Conservation (phyloP, 2,113 vertebrate species). For the Riparia riparia region DNA sequence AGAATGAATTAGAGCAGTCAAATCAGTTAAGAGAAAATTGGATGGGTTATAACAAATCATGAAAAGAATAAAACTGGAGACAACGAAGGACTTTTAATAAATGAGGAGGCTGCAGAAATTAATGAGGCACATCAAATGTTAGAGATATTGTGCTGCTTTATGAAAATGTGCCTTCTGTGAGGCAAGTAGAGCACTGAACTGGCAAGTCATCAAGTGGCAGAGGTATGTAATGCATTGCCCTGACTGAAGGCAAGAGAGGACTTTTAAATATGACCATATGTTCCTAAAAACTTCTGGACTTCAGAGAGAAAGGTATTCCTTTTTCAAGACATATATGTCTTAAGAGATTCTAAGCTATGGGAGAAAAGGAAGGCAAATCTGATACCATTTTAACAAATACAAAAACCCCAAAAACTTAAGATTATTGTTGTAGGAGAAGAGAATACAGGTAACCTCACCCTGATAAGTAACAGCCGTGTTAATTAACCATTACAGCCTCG, state of each 20-base stretch:
- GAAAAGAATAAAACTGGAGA: slow-evolving; percentile 18
- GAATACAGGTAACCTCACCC: neutral
- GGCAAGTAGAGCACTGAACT: neutral
- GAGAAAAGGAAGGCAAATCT: neutral
- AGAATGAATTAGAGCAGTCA: slow-evolving; percentile 25
- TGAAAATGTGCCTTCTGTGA: neutral
- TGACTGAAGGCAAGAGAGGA: neutral
- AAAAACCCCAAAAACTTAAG: neutral
- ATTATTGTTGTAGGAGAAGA: neutral
- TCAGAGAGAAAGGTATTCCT: neutral
- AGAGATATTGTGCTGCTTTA: slow-evolving; percentile 11
- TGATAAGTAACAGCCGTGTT: neutral
- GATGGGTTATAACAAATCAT: slow-evolving; percentile 45
- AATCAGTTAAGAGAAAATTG: slow-evolving; percentile 50
- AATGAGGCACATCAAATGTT: slow-evolving; percentile 21
- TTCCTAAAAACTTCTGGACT: neutral
- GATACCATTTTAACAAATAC: neutral
- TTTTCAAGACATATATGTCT: neutral
- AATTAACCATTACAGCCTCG: neutral
- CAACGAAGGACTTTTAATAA: slow-evolving; percentile 5
- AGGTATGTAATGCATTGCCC: neutral
- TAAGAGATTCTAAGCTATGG: neutral
- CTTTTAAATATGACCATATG: neutral
- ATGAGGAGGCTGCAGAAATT: slow-evolving; percentile 37
- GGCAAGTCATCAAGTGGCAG: neutral